Percentiles rank a stretch among this genome's conserved stretches.
Conservation (phyloP, 2,888 invertebrate species). For the Tetranychus piercei region DNA sequence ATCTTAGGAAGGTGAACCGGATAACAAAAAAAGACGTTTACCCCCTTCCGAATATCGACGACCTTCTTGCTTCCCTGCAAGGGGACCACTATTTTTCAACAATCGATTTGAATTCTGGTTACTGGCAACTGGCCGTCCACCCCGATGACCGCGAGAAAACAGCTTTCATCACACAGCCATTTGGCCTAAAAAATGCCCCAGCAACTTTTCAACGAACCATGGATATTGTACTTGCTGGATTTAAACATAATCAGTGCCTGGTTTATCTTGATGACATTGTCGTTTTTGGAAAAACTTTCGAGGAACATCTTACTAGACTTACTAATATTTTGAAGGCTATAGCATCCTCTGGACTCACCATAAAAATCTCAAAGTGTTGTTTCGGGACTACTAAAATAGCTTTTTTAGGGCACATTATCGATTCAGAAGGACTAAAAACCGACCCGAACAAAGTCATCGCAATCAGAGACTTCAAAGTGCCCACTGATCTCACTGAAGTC, state of each 20-base stretch:
- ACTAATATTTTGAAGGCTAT: background rate
- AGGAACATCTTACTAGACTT: conserved; percentile 5
- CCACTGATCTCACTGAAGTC: conserved; percentile 11
- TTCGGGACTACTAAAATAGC: background rate
- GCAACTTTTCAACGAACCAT: conserved; percentile 7
- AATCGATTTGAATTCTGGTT: conserved; percentile 11
- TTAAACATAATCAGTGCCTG: background rate
- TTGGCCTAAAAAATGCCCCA: conserved; percentile 15
- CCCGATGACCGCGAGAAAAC: background rate
- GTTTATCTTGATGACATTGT: conserved; percentile 17
- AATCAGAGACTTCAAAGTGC: conserved; percentile 13
- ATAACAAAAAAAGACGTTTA: conserved; percentile 7
- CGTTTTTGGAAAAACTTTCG: background rate
- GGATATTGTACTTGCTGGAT: conserved; percentile 1
- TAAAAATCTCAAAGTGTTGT: conserved; percentile 11
- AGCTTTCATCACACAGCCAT: conserved; percentile 15
- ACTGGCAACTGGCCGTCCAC: conserved; percentile 5
- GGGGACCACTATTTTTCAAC: background rate
- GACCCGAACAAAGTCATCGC: conserved; percentile 15
- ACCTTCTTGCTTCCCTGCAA: background rate
- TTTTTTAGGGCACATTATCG: conserved; percentile 12
- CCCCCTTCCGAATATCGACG: conserved; percentile 2
- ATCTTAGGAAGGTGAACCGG: conserved; percentile 7
- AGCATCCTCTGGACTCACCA: background rate
- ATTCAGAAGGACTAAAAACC: background rate